Conservation (phyloP, 2,888 invertebrate species). For the Sturmia bella region DNA sequence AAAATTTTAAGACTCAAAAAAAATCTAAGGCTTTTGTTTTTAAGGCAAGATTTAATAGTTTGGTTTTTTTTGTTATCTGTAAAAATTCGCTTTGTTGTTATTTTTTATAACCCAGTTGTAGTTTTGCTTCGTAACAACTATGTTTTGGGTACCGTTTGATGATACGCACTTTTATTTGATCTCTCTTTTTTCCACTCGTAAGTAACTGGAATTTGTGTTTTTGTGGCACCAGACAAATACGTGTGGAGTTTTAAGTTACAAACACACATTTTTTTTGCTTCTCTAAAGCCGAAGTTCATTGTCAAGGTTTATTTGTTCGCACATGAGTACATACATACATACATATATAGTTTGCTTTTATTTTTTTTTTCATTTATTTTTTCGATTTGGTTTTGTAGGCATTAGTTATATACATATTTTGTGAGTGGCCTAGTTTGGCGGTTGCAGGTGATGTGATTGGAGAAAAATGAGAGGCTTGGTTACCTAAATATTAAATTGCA, state of each 20-base stretch:
- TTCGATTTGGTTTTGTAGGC: background rate
- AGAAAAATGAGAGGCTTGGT: no score
- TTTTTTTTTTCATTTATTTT: no score
- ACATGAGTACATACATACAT: no score
- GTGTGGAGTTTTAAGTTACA: constrained; percentile 1
- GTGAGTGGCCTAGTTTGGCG: background rate
- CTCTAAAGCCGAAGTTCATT: constrained; percentile 37
- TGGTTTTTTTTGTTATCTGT: background rate
- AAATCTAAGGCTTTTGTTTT: no score
- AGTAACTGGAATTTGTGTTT: background rate
- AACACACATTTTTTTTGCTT: constrained; percentile 4
- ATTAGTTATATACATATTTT: background rate
- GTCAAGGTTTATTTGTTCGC: constrained; percentile 44
- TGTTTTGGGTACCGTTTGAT: constrained; percentile 1
- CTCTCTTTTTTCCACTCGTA: background rate
- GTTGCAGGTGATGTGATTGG: no score
- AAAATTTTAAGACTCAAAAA: no score
- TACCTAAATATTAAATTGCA: no score
- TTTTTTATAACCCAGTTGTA: constrained; percentile 24
- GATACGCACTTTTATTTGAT: constrained; percentile 17
- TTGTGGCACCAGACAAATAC: background rate
- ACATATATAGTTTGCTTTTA: no score
- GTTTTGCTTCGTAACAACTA: background rate
- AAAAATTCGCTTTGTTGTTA: constrained; percentile 14
- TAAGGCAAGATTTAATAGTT: background rate